Percentiles rank a stretch among this genome's conserved stretches.
Conservation (phyloP, 2,888 invertebrate genomes). For the Cerastis rubricosa region DNA sequence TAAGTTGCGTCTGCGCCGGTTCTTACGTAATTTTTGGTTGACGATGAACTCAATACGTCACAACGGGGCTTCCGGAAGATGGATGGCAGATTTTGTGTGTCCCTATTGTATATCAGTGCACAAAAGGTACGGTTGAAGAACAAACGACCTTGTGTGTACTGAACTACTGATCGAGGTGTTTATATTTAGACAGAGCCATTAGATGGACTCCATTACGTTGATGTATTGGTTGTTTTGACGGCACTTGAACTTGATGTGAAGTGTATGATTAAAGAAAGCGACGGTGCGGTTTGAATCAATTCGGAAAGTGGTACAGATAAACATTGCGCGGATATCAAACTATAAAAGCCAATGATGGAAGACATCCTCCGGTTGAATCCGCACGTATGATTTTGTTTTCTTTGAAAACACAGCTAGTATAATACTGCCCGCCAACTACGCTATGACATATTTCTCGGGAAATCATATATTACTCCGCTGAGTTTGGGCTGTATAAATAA, state of each 20-base stretch:
- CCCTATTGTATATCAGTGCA: slow-evolving; percentile 77
- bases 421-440: slow-evolving; percentile 33
- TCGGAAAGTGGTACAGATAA: slow-evolving; percentile 57
- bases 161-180: slow-evolving; percentile 66
- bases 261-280: slow-evolving; percentile 62
- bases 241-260: slow-evolving; percentile 70
- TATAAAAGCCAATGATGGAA: slow-evolving; percentile 68
- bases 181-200: slow-evolving; percentile 73
- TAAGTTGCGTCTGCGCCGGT: slow-evolving; percentile 86
- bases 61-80: slow-evolving; percentile 85
- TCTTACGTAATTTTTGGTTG: slow-evolving; percentile 88
- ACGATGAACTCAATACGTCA: slow-evolving; percentile 89
- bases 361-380: slow-evolving; percentile 58
- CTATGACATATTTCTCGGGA: slow-evolving; percentile 66
- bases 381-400: slow-evolving; percentile 69
- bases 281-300: slow-evolving; percentile 56
- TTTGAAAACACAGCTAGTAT: slow-evolving; percentile 43
- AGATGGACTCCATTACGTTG: slow-evolving; percentile 71
- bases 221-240: slow-evolving; percentile 71
- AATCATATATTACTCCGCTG: slow-evolving; percentile 53
- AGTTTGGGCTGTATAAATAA: slow-evolving; percentile 50
- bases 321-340: slow-evolving; percentile 66
- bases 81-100: slow-evolving; percentile 77
- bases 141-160: slow-evolving; percentile 75
- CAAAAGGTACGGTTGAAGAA: slow-evolving; percentile 75